Percentiles rank a stretch among this genome's conserved stretches.
Conservation (phyloP, 1,140 invertebrate species). For the Drosophila setifemur region DNA sequence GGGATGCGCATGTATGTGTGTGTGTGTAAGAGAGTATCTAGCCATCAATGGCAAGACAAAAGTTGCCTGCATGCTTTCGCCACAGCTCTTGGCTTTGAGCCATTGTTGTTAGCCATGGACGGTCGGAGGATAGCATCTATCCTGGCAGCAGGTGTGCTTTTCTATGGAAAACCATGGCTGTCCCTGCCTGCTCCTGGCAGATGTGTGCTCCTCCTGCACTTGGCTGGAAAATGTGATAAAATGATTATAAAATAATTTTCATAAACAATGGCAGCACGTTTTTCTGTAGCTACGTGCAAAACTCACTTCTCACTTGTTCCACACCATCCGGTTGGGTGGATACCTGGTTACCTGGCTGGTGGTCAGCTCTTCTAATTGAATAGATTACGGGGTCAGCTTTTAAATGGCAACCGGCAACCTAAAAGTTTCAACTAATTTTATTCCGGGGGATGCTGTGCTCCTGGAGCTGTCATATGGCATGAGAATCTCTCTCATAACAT, state of each 20-base stretch:
- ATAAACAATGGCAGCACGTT: constrained; percentile 61
- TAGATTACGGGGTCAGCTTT: constrained; percentile 44
- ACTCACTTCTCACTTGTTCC: constrained; percentile 28
- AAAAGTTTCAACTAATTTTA: constrained; percentile 28
- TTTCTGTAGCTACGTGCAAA: constrained; percentile 46
- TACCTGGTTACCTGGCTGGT: neutral
- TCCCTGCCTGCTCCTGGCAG: constrained; percentile 32
- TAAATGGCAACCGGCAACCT: constrained; percentile 36
- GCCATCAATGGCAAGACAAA: constrained; percentile 50
- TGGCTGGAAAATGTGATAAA: constrained; percentile 73
- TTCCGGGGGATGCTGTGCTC: neutral
- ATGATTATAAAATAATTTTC: constrained; percentile 80
- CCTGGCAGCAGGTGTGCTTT: constrained; percentile 67
- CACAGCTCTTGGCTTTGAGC: constrained; percentile 8
- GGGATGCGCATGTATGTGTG: constrained; percentile 15
- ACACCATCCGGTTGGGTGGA: constrained; percentile 10
- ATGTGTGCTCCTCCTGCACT: constrained; percentile 18
- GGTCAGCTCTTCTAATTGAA: constrained; percentile 52
- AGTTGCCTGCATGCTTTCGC: constrained; percentile 37
- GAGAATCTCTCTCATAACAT: constrained; percentile 37
- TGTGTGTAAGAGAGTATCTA: constrained; percentile 16
- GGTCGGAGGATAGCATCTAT: constrained; percentile 31
- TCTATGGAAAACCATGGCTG: constrained; percentile 32
- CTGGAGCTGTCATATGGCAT: constrained; percentile 20
- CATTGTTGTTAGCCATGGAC: constrained; percentile 20